Conservation (phyloP, 2,797 vertebrate species). For the Scomberomorus guttatus region DNA sequence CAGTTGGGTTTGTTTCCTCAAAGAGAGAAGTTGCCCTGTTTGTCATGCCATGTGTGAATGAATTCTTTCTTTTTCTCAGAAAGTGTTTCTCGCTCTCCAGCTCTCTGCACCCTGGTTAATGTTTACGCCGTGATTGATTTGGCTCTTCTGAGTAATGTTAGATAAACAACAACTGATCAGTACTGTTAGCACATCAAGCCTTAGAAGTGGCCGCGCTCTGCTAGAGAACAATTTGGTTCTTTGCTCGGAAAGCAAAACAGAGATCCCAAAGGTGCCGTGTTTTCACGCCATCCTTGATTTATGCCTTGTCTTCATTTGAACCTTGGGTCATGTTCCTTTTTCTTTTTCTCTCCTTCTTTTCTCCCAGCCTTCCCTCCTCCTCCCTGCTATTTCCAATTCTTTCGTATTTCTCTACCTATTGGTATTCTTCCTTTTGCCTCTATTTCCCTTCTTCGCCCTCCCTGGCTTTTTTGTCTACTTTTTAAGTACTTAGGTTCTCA, state of each 20-base stretch:
- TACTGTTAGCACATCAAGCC: conserved; percentile 65
- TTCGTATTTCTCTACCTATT: conserved; percentile 41
- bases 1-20: conserved; percentile 31
- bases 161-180: conserved; percentile 79
- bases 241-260: conserved; percentile 61
- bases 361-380: conserved; percentile 13
- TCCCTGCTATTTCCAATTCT: conserved; percentile 41
- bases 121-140: conserved; percentile 75
- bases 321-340: conserved; percentile 35
- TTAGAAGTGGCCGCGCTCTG: conserved; percentile 42
- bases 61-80: conserved; percentile 59
- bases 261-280: conserved; percentile 51
- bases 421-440: conserved; percentile 50
- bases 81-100: conserved; percentile 54
- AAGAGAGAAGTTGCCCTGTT: conserved; percentile 36
- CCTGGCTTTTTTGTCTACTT: conserved; percentile 24
- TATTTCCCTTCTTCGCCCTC: background rate
- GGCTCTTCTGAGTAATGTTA: conserved; percentile 62
- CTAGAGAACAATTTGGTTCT: conserved; percentile 62
- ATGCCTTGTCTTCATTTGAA: conserved; percentile 46
- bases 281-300: conserved; percentile 74
- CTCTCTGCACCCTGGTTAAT: conserved; percentile 68
- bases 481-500: conserved; percentile 35
- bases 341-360: conserved; percentile 12
- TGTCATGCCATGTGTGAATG: conserved; percentile 40